A percentile compares a stretch with the other conserved stretches of the same genome.
Evolutionary conservation across 2,113 vertebrate species (phyloP).

Genomic region (Lamprotornis superbus): DNA sequence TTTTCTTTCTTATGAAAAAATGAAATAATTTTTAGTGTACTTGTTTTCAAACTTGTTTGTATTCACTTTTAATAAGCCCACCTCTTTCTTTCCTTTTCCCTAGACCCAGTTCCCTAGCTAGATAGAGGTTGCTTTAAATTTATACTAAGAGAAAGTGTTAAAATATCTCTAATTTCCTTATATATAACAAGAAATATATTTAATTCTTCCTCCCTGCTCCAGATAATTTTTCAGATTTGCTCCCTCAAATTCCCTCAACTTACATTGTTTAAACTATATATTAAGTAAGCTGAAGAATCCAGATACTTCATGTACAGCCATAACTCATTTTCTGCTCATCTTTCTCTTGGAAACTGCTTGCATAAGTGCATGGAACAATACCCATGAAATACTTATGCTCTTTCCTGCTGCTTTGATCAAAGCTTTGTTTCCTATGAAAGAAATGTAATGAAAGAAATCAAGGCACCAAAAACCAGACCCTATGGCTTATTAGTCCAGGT

Average conservation of each 20-base stretch:
- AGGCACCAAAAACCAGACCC: neutral
- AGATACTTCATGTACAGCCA: neutral
- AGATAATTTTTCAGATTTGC: neutral
- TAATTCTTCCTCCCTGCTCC: neutral
- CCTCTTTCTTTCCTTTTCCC: neutral
- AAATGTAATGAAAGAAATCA: neutral
- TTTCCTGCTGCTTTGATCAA: neutral
- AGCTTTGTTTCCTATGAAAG: neutral
- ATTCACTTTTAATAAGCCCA: neutral
- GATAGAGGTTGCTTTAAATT: neutral
- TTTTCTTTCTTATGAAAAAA: neutral
- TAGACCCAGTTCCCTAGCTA: neutral
- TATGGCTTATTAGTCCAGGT: neutral
- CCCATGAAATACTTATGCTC: neutral
- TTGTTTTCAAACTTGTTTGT: neutral
- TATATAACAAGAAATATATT: neutral
- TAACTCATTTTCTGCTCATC: neutral
- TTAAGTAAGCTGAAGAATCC: neutral
- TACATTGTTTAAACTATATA: neutral
- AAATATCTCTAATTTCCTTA: neutral
- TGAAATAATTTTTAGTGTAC: neutral
- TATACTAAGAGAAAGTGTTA: neutral
- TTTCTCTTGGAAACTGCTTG: neutral
- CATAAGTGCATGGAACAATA: neutral
- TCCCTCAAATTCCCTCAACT: neutral